Percentiles rank a stretch among this genome's conserved stretches.
phyloP scores from a whole-genome alignment of 2,797 vertebrate genomes.

The Microctenopoma steveboyesi region DNA sequence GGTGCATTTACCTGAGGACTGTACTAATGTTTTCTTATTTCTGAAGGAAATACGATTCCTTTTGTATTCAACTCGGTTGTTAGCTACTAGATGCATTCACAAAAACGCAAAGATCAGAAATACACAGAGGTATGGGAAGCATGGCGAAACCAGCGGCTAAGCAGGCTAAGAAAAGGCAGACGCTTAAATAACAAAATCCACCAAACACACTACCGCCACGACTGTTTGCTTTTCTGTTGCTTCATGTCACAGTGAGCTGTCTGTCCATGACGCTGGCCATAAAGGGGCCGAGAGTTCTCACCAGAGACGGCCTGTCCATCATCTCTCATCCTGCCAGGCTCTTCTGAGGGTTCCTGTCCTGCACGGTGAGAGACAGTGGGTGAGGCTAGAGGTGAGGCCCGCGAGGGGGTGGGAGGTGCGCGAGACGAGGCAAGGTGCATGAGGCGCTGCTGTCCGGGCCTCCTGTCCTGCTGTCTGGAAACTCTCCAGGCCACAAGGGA shows the following conservation, averaged over 20 bases:
- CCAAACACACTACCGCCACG: slow-evolving; percentile 17
- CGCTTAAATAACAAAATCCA: not conserved
- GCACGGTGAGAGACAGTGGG: slow-evolving; percentile 57
- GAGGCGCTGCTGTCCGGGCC: slow-evolving; percentile 64
- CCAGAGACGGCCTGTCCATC: slow-evolving; percentile 74
- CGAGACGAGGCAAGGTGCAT: slow-evolving; percentile 43
- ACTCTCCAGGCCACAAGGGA: slow-evolving; percentile 72
- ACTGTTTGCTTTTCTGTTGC: slow-evolving; percentile 30
- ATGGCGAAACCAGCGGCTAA: not conserved
- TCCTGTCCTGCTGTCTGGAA: slow-evolving; percentile 79
- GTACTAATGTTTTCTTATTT: not conserved
- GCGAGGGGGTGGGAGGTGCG: slow-evolving; percentile 4
- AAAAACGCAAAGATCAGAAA: too few relatives aligned
- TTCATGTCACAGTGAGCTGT: slow-evolving; percentile 55
- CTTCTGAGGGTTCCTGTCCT: slow-evolving; percentile 80
- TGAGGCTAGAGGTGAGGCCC: slow-evolving; percentile 61
- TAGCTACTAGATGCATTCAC: too few relatives aligned
- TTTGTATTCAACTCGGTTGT: too few relatives aligned
- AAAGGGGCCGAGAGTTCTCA: slow-evolving; percentile 61
- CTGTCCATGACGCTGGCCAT: slow-evolving; percentile 44
- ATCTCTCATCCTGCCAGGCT: slow-evolving; percentile 60
- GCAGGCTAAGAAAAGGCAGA: slow-evolving; percentile 20
- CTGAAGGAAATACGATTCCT: too few relatives aligned
- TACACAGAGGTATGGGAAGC: too few relatives aligned
- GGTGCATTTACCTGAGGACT: not conserved